Base-by-base conservation (phyloP, 2,797 vertebrate genomes). In the Gouania willdenowi region DNA sequence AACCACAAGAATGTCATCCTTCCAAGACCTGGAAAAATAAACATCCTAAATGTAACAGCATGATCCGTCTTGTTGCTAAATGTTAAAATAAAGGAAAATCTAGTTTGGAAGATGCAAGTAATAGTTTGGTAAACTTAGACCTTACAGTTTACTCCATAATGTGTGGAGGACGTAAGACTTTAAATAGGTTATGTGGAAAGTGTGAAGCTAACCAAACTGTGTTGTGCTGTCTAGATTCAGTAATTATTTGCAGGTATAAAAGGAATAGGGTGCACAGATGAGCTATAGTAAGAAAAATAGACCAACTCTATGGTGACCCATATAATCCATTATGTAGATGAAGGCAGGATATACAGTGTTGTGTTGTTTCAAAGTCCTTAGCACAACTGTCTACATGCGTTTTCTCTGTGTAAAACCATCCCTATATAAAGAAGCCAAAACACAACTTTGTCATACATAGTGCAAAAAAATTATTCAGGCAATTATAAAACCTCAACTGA, bases 171-270 rank as follows among this genome's bases (percentile, higher is more conserved):
- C 28, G 61, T 64, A 32, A 71, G 32, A 65, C 26, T 72, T 73
- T 71, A 85, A 82, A 81, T 86, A 76, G 78, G 78, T 83, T 86
- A 81, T n/a, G 42, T 30, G 8, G 66, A 32, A 75, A 72, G 52
- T 60, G 33, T 56, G 25, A 19, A 38, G 40, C 49, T 26, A 64
- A 63, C 67, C 65, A 45, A 75, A 71, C 58, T 66, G 51, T 50
- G 45, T 60, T 58, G 61, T 50, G 48, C 47, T 53, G 40, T 76
- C 47, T 54, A 28, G 40, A 68, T 68, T 37, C 63, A 67, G 67
- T 79, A 71, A 84, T 84, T 84, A 82, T 83, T 77, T 80, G 58
- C 44, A 68, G 71, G 66, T 80, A 82, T 79, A 81, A 84, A 85
- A 86, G 78, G 62, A 78, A 82, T 41, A 76, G 74, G 58, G 47